A percentile compares a stretch with the other conserved stretches of the same genome.
Evolutionary conservation across 2,888 invertebrate species (phyloP).

Genomic region (Brassicogethes aeneus): DNA sequence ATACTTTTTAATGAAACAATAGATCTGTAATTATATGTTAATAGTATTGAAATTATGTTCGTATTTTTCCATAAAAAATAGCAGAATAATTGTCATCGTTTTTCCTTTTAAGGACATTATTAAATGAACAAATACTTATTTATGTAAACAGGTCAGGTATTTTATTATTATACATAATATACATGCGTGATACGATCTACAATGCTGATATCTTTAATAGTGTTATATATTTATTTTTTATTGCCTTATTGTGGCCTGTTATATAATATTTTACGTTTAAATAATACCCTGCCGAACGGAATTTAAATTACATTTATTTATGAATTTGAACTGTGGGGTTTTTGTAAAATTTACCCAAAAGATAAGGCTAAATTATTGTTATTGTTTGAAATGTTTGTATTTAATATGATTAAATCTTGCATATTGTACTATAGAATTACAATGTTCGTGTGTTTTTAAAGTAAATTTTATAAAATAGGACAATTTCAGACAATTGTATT

Average conservation of each 20-base stretch:
- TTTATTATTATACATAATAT: constrained; percentile 1
- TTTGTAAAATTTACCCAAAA: too few species aligned
- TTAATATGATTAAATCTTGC: too few species aligned
- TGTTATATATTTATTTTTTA: background rate
- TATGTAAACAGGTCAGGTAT: background rate
- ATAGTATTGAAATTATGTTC: background rate
- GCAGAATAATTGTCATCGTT: background rate
- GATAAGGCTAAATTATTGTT: too few species aligned
- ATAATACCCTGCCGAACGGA: too few species aligned
- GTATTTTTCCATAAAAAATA: constrained; percentile 1
- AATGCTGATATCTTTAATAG: background rate
- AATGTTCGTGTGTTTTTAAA: too few species aligned
- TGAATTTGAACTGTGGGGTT: too few species aligned
- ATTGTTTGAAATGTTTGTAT: too few species aligned
- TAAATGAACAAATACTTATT: constrained; percentile 1
- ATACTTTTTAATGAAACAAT: background rate
- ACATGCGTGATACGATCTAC: background rate
- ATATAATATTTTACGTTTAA: too few species aligned
- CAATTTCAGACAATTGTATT: too few species aligned
- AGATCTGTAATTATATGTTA: background rate
- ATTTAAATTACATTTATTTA: constrained; percentile 9
- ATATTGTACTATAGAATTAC: too few species aligned
- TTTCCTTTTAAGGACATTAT: background rate
- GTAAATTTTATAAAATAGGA: too few species aligned
- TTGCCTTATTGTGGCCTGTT: background rate